These are phyloP conservation scores for Pogonophryne albipinna DNA, from an alignment of 2,797 vertebrate species.

Conservation along the genomic window DNA sequence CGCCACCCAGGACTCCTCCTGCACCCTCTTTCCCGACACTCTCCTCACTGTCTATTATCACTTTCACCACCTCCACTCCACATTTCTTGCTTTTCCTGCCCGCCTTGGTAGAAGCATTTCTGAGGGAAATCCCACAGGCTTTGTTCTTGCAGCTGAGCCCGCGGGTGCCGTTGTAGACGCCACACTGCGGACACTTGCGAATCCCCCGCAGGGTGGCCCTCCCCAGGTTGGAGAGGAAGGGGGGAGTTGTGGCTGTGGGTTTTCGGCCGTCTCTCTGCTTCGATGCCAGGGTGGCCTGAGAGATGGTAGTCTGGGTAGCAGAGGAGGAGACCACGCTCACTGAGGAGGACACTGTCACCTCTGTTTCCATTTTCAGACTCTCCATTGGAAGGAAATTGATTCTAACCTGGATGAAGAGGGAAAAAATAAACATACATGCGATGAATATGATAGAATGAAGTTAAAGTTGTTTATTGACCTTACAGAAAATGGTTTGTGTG, in stretches of 20 bases:
- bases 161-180: constrained; percentile 93
- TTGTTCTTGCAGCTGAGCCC: constrained; percentile 97
- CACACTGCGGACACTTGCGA: constrained; percentile 91
- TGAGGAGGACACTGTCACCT: constrained; percentile 51
- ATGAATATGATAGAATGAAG: too few relatives aligned
- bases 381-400: neutral
- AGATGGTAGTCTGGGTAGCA: constrained; percentile 16
- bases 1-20: constrained; percentile 40
- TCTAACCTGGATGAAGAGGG: constrained; percentile 14
- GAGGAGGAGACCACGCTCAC: constrained; percentile 19
- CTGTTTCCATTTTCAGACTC: constrained; percentile 65
- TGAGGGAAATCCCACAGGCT: constrained; percentile 90
- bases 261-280: constrained; percentile 81
- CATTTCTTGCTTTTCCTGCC: constrained; percentile 79
- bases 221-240: constrained; percentile 93
- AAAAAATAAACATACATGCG: neutral
- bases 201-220: constrained; percentile 93
- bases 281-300: constrained; percentile 46
- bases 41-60: constrained; percentile 85
- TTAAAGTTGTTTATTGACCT: too few relatives aligned
- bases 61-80: constrained; percentile 85
- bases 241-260: constrained; percentile 73
- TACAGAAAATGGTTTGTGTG: too few relatives aligned
- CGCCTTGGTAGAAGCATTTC: constrained; percentile 78
- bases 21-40: constrained; percentile 55